A percentile compares a stretch with the other conserved stretches of the same genome.
These are phyloP conservation scores for Drosophila simulans DNA, from an alignment of 1,140 invertebrate species.

Conservation along the genomic window DNA sequence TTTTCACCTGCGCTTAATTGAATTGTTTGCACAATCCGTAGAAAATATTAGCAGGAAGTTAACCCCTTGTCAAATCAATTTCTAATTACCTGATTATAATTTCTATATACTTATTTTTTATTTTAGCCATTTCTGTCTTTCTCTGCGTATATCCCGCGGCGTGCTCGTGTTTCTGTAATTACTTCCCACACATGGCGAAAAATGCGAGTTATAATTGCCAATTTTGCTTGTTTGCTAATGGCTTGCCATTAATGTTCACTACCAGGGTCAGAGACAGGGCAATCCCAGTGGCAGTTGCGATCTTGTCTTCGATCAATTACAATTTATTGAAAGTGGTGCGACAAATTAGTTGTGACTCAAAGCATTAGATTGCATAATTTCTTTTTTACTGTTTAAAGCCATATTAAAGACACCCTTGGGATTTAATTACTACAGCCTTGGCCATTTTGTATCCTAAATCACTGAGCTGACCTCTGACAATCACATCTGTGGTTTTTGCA, in stretches of 20 bases:
- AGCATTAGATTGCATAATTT: conserved; percentile 1
- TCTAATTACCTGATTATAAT: conserved; percentile 30
- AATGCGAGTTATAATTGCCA: conserved; percentile 25
- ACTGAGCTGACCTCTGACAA: conserved; percentile 38
- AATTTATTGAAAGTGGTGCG: not conserved
- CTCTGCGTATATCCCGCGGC: not conserved
- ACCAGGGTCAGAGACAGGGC: conserved; percentile 30
- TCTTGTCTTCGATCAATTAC: conserved; percentile 40
- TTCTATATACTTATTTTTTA: conserved; percentile 7
- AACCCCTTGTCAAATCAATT: conserved; percentile 44
- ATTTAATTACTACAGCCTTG: conserved; percentile 14
- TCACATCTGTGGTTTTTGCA: conserved; percentile 41
- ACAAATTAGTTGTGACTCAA: conserved; percentile 2
- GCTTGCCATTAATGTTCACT: conserved; percentile 14
- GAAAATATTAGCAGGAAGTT: conserved; percentile 30
- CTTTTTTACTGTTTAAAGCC: conserved; percentile 1
- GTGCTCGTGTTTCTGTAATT: conserved; percentile 41
- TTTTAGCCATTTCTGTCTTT: not conserved
- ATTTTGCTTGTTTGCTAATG: conserved; percentile 39
- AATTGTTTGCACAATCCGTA: conserved; percentile 33
- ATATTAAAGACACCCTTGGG: conserved; percentile 1
- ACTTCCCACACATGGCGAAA: conserved; percentile 50
- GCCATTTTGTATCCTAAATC: conserved; percentile 17
- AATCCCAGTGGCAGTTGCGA: conserved; percentile 27
- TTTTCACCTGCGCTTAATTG: conserved; percentile 65